These are phyloP conservation scores for Abscondita cerata DNA, from an alignment of 2,888 invertebrate species.

Conservation along the genomic window DNA sequence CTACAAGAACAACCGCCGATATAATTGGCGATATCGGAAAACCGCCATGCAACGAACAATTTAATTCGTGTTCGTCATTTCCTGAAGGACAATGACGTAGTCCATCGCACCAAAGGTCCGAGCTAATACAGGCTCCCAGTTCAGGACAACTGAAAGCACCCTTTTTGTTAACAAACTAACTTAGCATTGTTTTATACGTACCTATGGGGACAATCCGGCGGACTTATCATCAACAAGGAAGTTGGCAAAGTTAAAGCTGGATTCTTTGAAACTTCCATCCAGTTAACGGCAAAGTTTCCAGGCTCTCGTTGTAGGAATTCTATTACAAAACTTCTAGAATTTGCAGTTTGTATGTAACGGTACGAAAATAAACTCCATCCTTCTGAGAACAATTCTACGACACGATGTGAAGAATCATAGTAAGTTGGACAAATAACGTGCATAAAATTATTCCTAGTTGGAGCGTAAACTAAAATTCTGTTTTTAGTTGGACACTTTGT, in stretches of 20 bases:
- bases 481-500: slow-evolving; percentile 72
- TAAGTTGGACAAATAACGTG: slow-evolving; percentile 72
- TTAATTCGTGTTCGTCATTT: slow-evolving; percentile 79
- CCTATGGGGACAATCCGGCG: slow-evolving; percentile 77
- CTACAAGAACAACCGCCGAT: slow-evolving; percentile 43
- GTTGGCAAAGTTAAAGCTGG: slow-evolving; percentile 63
- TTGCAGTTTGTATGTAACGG: slow-evolving; percentile 59
- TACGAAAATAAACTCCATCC: slow-evolving; percentile 60
- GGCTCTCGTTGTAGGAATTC: slow-evolving; percentile 78
- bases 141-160: slow-evolving; percentile 72
- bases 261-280: slow-evolving; percentile 80
- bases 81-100: slow-evolving; percentile 81
- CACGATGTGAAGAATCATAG: slow-evolving; percentile 53
- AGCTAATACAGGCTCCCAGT: slow-evolving; percentile 80
- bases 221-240: slow-evolving; percentile 61
- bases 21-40: slow-evolving; percentile 67
- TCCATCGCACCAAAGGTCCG: slow-evolving; percentile 82
- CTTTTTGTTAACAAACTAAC: not conserved
- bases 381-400: slow-evolving; percentile 75
- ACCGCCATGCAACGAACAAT: slow-evolving; percentile 71
- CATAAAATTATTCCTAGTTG: slow-evolving; percentile 67
- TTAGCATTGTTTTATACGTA: slow-evolving; percentile 52
- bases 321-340: slow-evolving; percentile 73
- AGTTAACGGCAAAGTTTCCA: slow-evolving; percentile 76
- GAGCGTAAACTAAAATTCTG: slow-evolving; percentile 75